Base-by-base conservation (phyloP, 2,888 invertebrate species). In the Chaetogeoica ovagalla region DNA sequence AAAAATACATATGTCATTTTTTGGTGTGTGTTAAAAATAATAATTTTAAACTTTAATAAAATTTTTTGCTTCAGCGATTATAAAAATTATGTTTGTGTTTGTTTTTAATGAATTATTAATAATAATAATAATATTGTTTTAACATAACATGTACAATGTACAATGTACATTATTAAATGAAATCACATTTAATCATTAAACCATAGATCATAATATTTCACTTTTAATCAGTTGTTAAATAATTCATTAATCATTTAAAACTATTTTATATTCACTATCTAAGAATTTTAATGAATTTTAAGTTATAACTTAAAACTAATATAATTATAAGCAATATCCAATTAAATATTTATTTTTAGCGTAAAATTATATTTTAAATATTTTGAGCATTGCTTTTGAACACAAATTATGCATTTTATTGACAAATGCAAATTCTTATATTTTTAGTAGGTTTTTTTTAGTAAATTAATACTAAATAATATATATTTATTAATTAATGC, bases 181-280 rank as follows among this genome's bases (percentile, higher is more conserved):
- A 11, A 60, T 23, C 23, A 23, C 5, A 13, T 60, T 43, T 48
- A 48, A 21, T 13, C 43, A 21, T 48, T 66, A 48, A 66, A 48
- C 66, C 43, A 13, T 48, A 48, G 15, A 15, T 66, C 15, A 66
- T 63, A n/a, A 55, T 19, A 55, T 48, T 48, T 48, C 68, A 55
- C 52, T 30, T 69, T 19, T 52, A 23, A 69, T 52, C 39, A 65
- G n/a, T n/a, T 82, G 73, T 73, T 23, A 62, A 70, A 69, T 81
- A 13, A 55, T 21, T 70, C n/a, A 55, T 69, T 30, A 69, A 52
- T 55, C 66, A 55, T 30, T 69, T 19, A 69, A 69, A 19, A 55
- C 17, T 55, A 19, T 48, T 48, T 48, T 11, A 48, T 48, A 11
- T 48, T 3, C 11, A 15, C 13, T 48, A 11, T 48, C 13, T 48